A percentile compares a stretch with the other conserved stretches of the same genome.
Conservation (phyloP, 2,888 invertebrate species). For the Arge pagana region DNA sequence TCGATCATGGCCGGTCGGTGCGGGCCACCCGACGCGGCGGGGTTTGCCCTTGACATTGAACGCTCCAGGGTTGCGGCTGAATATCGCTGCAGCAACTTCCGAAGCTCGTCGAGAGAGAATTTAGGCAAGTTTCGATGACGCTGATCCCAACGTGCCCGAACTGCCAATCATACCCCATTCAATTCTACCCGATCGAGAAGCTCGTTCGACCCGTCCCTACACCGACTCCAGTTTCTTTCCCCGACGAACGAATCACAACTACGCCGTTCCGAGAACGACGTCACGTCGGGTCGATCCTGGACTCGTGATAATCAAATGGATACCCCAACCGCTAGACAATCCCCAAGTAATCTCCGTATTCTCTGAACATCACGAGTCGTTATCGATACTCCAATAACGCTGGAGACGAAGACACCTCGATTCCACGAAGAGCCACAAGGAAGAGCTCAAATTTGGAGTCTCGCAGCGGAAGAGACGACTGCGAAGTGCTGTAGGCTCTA, state of each 20-base stretch:
- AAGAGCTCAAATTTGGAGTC: too few relatives aligned
- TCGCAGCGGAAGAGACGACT: too few relatives aligned
- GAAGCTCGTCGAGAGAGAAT: conserved; percentile 2
- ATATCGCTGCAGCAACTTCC: conserved; percentile 34
- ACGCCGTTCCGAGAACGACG: not conserved
- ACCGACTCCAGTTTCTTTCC: not conserved
- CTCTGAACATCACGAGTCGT: too few relatives aligned
- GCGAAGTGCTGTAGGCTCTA: too few relatives aligned
- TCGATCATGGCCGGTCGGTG: conserved; percentile 35
- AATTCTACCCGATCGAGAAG: not conserved
- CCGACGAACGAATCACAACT: not conserved
- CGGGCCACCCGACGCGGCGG: conserved; percentile 14
- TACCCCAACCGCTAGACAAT: too few relatives aligned
- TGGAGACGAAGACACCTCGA: too few relatives aligned
- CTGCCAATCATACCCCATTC: not conserved
- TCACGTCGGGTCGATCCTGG: too few relatives aligned
- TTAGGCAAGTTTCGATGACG: not conserved
- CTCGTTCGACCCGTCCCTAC: not conserved
- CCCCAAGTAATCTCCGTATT: too few relatives aligned
- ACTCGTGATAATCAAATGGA: too few relatives aligned
- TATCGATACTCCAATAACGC: too few relatives aligned
- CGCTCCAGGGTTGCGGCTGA: conserved; percentile 32
- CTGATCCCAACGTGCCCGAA: not conserved
- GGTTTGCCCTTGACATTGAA: conserved; percentile 46
- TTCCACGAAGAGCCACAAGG: too few relatives aligned